Base-by-base conservation (phyloP, 37 sponge, comb jelly and placozoan species). In the Cliona cf. orientalis region DNA sequence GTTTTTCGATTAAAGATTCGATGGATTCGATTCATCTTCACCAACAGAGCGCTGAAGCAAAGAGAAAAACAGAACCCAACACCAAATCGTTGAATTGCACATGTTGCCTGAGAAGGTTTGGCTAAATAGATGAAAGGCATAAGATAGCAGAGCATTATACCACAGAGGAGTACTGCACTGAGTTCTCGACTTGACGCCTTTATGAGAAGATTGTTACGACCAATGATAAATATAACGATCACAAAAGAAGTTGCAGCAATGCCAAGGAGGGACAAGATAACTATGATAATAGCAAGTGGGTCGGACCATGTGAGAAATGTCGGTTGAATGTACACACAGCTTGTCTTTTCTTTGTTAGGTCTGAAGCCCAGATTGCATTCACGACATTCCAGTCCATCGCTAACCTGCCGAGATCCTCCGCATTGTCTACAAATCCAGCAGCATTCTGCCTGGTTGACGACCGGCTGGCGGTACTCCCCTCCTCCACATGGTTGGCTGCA, bases 101-200 rank as follows among this genome's bases (percentile, higher is more conserved):
- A 94, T 1, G 68, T 83, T 39, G 41, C 60, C 29, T 45, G 42
- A 19, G 69, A 67, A 0, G 95, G 91, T 43, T 80, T 29, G 23
- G 46, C 67, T n/a, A 94, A 40, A 29, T 28, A 78, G 55, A 77
- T 49, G 65, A 87, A 77, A 28, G 91, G 82, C 11, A 84, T 25
- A 1, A 79, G 5, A 72, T 66, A 91, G 41, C 80, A 84, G 28
- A 91, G 44, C 0, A 82, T 5, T 29, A 91, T 22, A 2, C 91
- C 91, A 49, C 28, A 29, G n/a, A 94, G 60, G 41, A 94, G 66
- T 19, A 87, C 29, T 4, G 64, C 21, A 61, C 85, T 87, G 5
- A 91, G 78, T 83, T 94, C 95, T 62, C 95, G 28, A 76, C 91
- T 87, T 26, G 95, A 75, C 4, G 84, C 91, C 55, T 91, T 90